phyloP scores from a whole-genome alignment of 2,797 vertebrate species.

The Parotocinclus haroldoi region DNA sequence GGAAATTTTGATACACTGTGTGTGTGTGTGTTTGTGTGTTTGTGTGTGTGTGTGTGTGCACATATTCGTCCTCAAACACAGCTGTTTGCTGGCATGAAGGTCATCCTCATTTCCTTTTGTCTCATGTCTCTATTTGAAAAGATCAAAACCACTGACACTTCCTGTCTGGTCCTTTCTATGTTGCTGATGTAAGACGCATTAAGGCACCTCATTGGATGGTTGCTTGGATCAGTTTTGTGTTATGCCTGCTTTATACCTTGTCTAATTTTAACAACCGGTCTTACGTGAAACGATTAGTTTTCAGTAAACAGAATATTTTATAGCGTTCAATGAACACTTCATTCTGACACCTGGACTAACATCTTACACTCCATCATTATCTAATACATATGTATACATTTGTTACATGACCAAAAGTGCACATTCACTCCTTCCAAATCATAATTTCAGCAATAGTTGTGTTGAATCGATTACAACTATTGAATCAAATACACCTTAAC shows the following conservation, averaged over 20 bases:
- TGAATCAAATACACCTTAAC: no score
- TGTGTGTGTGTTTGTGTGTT: slow-evolving; percentile 1
- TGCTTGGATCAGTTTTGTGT: no score
- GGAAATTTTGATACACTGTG: background rate
- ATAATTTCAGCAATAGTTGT: no score
- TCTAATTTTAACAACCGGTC: background rate
- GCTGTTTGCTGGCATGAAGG: slow-evolving; percentile 7
- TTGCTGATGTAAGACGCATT: background rate
- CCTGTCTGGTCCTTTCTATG: background rate
- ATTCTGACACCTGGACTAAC: slow-evolving; percentile 15
- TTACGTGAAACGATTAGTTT: no score
- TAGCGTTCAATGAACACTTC: slow-evolving; percentile 22
- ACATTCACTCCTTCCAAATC: no score
- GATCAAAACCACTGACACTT: slow-evolving; percentile 24
- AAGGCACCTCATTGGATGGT: background rate
- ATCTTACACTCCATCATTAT: slow-evolving; percentile 5
- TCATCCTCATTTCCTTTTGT: slow-evolving; percentile 22
- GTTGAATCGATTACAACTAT: no score
- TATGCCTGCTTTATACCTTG: background rate
- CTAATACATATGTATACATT: background rate
- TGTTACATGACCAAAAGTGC: no score
- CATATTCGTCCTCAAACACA: slow-evolving; percentile 14
- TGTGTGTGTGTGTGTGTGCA: slow-evolving; percentile 9
- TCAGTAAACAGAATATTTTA: background rate
- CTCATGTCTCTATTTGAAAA: background rate